A percentile compares a stretch with the other conserved stretches of the same genome.
These are phyloP conservation scores for Sphaeridia pumilis DNA, from an alignment of 2,888 invertebrate species.

Conservation along the genomic window DNA sequence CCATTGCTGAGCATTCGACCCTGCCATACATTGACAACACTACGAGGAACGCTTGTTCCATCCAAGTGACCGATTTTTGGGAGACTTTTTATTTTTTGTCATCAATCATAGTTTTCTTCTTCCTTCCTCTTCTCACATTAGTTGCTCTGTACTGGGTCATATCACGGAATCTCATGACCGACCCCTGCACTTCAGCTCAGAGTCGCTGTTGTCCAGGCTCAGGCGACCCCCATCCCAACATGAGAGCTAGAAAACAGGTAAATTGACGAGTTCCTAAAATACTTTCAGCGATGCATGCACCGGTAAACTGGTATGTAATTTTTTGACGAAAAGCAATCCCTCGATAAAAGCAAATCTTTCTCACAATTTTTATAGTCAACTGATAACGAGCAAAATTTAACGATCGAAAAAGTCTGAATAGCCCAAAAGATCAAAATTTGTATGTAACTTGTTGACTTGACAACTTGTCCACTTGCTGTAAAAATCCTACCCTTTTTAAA, in stretches of 20 bases:
- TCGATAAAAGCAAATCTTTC: no score
- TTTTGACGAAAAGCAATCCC: neutral
- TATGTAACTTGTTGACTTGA: no score
- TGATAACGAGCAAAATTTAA: no score
- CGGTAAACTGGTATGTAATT: neutral
- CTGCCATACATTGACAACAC: conserved; percentile 61
- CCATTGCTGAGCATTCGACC: conserved; percentile 59
- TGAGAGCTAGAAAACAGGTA: conserved; percentile 37
- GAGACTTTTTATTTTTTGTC: conserved; percentile 66
- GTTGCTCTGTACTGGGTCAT: conserved; percentile 73
- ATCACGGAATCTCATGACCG: conserved; percentile 70
- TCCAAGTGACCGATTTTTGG: conserved; percentile 66
- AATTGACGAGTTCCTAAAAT: no score
- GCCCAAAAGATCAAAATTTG: no score
- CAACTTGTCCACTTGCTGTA: no score
- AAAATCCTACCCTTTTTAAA: no score
- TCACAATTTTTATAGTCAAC: no score
- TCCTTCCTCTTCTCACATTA: conserved; percentile 67
- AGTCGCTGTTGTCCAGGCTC: conserved; percentile 28
- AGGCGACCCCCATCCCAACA: conserved; percentile 35
- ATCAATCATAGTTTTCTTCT: conserved; percentile 71
- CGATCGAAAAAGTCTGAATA: no score
- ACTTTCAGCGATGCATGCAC: neutral
- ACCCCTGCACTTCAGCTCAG: conserved; percentile 53
- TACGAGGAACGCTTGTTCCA: conserved; percentile 57